A percentile compares a stretch with the other conserved stretches of the same genome.
phyloP scores from a whole-genome alignment of 1,140 invertebrate species.

The Gryllus bimaculatus region DNA sequence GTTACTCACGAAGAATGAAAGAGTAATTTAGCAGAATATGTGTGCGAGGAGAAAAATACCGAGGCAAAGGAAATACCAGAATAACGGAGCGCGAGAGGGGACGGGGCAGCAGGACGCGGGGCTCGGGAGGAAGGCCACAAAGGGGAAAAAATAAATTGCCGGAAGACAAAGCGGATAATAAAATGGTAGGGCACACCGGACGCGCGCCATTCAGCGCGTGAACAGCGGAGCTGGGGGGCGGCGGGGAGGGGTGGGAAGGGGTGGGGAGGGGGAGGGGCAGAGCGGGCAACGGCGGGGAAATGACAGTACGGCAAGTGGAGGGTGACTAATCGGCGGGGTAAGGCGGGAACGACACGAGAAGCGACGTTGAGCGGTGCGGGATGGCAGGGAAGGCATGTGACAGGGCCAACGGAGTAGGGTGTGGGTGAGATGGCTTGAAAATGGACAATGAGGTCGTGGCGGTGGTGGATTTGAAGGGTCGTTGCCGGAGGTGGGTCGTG shows the following conservation, averaged over 20 bases:
- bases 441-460: too few species aligned
- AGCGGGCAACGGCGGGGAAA: not conserved
- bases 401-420: too few species aligned
- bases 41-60: not conserved
- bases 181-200: not conserved
- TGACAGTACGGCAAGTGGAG: not conserved
- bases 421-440: too few species aligned
- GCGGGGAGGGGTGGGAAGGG: too few species aligned
- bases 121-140: not conserved
- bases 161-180: conserved; percentile 4
- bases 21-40: conserved; percentile 5
- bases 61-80: not conserved
- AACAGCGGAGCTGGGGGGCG: not conserved
- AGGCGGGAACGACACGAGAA: not conserved
- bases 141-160: conserved; percentile 1
- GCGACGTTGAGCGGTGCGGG: too few species aligned
- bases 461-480: too few species aligned
- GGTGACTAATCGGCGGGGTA: too few species aligned
- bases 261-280: not conserved
- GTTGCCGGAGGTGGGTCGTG: too few species aligned
- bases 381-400: too few species aligned
- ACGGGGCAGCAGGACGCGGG: not conserved
- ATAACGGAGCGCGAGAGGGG: not conserved
- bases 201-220: not conserved
- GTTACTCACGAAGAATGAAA: not conserved